Evolutionary conservation across 2,797 vertebrate species (phyloP).

Genomic region (Paguma larvata): DNA sequence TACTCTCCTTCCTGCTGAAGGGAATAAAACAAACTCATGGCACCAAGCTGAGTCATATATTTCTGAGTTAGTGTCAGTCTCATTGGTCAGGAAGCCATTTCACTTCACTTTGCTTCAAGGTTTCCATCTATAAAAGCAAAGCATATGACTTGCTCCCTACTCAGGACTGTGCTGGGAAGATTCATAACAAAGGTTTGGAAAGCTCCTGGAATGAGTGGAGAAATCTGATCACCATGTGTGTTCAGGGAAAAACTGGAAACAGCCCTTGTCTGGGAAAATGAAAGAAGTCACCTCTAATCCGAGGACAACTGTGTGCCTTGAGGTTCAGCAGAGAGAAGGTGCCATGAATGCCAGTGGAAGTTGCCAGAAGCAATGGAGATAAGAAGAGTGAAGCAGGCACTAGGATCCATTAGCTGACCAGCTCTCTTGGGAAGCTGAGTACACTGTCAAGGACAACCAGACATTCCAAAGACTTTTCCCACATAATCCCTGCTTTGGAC

Average conservation of each 20-base stretch:
- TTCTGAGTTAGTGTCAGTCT: constrained; percentile 7
- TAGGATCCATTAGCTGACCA: not conserved
- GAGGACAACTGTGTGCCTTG: not conserved
- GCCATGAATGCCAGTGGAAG: not conserved
- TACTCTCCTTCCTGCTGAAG: not conserved
- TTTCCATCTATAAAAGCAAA: constrained; percentile 31
- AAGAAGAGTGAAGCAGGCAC: not conserved
- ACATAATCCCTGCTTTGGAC: not conserved
- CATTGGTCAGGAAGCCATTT: not conserved
- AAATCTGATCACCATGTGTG: not conserved
- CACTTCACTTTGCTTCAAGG: not conserved
- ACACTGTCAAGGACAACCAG: not conserved
- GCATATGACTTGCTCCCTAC: not conserved
- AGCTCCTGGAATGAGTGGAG: not conserved
- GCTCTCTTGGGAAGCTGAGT: not conserved
- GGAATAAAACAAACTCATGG: not conserved
- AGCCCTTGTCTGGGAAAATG: not conserved
- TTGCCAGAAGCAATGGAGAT: not conserved
- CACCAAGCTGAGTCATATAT: not conserved
- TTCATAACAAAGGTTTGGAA: not conserved
- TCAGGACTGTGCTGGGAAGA: not conserved
- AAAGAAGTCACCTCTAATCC: not conserved
- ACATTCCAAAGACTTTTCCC: not conserved
- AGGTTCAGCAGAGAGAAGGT: not conserved
- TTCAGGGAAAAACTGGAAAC: not conserved